A percentile compares a stretch with the other conserved stretches of the same genome.
phyloP scores from a whole-genome alignment of 2,888 invertebrate species.

The Eulithis prunata region DNA sequence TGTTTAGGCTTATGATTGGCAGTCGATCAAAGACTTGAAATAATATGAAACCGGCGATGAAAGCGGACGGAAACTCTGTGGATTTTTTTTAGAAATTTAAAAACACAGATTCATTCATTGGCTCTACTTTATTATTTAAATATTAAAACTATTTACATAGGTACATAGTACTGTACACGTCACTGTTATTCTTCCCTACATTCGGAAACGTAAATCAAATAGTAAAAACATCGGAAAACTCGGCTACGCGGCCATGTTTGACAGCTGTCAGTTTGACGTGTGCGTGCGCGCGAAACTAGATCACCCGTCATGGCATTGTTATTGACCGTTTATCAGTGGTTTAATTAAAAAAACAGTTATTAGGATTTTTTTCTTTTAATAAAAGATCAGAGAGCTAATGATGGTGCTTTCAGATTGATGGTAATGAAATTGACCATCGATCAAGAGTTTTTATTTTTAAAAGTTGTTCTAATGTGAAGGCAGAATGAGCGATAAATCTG shows the following conservation, averaged over 20 bases:
- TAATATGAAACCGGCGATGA: too few species aligned
- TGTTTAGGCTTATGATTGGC: conserved; percentile 37
- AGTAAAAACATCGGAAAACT: conserved; percentile 20
- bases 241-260: conserved; percentile 37
- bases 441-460: conserved; percentile 14
- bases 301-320: conserved; percentile 28
- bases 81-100: too few species aligned
- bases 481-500: not conserved
- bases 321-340: conserved; percentile 21
- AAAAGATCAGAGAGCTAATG: conserved; percentile 11
- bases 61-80: too few species aligned
- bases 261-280: conserved; percentile 41
- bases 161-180: not conserved
- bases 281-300: conserved; percentile 28
- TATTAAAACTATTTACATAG: too few species aligned
- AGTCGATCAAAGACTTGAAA: conserved; percentile 36
- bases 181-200: conserved; percentile 1
- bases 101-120: too few species aligned
- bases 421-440: conserved; percentile 18
- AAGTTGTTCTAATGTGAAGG: conserved; percentile 1
- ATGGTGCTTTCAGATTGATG: conserved; percentile 15
- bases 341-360: conserved; percentile 21
- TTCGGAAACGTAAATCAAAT: conserved; percentile 29
- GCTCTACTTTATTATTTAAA: too few species aligned
- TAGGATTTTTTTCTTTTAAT: conserved; percentile 12